These are phyloP conservation scores for Coregonus clupeaformis DNA, from an alignment of 2,113 vertebrate species.

Conservation along the genomic window DNA sequence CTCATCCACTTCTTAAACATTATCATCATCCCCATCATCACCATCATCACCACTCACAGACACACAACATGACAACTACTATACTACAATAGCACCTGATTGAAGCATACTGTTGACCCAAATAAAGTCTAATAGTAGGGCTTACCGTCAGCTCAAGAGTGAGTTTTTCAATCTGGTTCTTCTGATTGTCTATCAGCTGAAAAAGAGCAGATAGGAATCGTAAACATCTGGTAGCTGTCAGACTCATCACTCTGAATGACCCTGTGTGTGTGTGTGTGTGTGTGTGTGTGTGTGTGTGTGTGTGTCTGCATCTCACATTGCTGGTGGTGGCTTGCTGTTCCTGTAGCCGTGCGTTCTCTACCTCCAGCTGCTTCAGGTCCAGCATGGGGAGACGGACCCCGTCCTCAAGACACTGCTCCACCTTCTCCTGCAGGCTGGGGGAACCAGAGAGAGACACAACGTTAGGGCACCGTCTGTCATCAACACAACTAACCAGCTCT, in stretches of 20 bases:
- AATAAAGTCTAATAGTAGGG: not conserved
- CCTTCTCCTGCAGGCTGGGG: conserved; percentile 89
- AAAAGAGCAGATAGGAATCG: conserved; percentile 44
- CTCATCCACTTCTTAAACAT: too few relatives aligned
- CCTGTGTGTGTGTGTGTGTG: not conserved
- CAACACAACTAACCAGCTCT: too few relatives aligned
- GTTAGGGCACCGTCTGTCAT: too few relatives aligned
- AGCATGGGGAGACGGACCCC: conserved; percentile 89
- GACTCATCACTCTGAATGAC: not conserved
- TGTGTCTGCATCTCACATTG: conserved; percentile 69
- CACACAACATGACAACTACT: conserved; percentile 27
- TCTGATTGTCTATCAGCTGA: conserved; percentile 87
- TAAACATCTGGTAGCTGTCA: not conserved
- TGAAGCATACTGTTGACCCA: not conserved
- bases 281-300: conserved; percentile 2
- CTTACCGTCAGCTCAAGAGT: conserved; percentile 79
- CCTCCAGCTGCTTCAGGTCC: conserved; percentile 89
- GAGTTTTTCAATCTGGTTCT: conserved; percentile 83
- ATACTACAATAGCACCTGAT: too few relatives aligned
- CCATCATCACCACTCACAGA: not conserved
- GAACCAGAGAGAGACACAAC: not conserved
- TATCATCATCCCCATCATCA: too few relatives aligned
- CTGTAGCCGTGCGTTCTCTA: conserved; percentile 82
- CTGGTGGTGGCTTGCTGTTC: conserved; percentile 80
- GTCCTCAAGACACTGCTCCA: conserved; percentile 92